A percentile compares a stretch with the other conserved stretches of the same genome.
Evolutionary conservation across 1,140 invertebrate genomes (phyloP).

Genomic region (Oryzaephilus surinamensis): DNA sequence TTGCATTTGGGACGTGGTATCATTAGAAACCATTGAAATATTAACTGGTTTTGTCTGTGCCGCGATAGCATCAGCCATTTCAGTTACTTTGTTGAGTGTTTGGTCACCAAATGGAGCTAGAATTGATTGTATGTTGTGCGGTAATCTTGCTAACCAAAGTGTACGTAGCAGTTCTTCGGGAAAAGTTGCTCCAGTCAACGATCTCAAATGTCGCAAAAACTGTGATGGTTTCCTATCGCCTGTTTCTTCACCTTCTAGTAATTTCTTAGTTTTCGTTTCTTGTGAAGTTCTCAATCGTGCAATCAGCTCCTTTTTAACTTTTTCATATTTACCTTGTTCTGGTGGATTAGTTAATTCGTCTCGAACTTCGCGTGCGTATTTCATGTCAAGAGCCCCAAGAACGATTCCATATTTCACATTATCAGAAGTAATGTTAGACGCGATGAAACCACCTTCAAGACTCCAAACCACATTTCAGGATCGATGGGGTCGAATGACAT

Average conservation of each 20-base stretch:
- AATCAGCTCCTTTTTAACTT: constrained; percentile 24
- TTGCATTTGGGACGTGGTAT: background rate
- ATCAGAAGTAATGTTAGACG: too few relatives aligned
- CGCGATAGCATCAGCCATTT: constrained; percentile 36
- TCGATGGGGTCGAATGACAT: too few relatives aligned
- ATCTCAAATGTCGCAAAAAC: constrained; percentile 19
- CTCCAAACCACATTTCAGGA: too few relatives aligned
- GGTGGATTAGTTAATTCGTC: constrained; percentile 13
- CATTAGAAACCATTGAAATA: background rate
- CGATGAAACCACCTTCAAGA: too few relatives aligned
- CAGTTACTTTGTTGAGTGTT: constrained; percentile 21
- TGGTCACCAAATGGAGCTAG: constrained; percentile 10
- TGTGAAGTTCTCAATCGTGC: constrained; percentile 17
- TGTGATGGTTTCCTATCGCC: constrained; percentile 29
- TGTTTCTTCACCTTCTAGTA: constrained; percentile 27
- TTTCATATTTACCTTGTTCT: constrained; percentile 10
- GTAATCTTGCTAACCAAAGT: constrained; percentile 14
- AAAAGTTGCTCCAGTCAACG: constrained; percentile 5
- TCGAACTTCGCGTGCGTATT: too few relatives aligned
- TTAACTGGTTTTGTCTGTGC: constrained; percentile 25
- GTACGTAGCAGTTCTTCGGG: constrained; percentile 10
- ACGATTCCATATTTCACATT: too few relatives aligned
- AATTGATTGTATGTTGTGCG: constrained; percentile 11
- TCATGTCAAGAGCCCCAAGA: too few relatives aligned
- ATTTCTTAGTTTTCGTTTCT: constrained; percentile 17